A percentile compares a stretch with the other conserved stretches of the same genome.
phyloP scores from a whole-genome alignment of 2,113 vertebrate genomes.

The Pomatorhinus ruficollis region DNA sequence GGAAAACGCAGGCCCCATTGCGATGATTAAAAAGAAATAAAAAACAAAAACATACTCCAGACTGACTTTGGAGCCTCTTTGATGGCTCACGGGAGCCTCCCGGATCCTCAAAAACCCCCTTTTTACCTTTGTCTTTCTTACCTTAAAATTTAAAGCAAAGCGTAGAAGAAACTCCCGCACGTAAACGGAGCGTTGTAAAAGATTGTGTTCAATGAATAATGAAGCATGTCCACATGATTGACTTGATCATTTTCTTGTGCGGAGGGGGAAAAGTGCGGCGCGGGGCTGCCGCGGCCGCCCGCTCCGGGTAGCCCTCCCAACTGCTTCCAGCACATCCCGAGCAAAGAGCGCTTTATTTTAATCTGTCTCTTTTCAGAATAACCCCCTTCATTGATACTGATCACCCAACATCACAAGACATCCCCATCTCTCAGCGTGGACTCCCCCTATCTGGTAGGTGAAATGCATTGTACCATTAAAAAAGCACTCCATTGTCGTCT shows the following conservation, averaged over 20 bases:
- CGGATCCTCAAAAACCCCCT: constrained; percentile 58
- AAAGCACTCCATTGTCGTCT: constrained; percentile 92
- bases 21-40: constrained; percentile 76
- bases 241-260: constrained; percentile 91
- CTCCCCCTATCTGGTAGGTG: constrained; percentile 95
- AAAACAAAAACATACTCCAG: constrained; percentile 66
- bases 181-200: constrained; percentile 89
- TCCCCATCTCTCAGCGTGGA: constrained; percentile 84
- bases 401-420: constrained; percentile 87
- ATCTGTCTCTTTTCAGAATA: constrained; percentile 79
- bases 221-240: constrained; percentile 96
- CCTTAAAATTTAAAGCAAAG: constrained; percentile 85
- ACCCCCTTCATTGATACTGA: constrained; percentile 88
- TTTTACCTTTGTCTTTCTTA: constrained; percentile 85
- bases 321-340: constrained; percentile 84
- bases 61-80: constrained; percentile 82
- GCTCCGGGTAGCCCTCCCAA: constrained; percentile 81
- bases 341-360: constrained; percentile 79
- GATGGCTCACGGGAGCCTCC: constrained; percentile 53
- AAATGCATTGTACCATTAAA: constrained; percentile 94
- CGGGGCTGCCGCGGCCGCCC: constrained; percentile 88
- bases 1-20: constrained; percentile 81
- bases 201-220: constrained; percentile 93
- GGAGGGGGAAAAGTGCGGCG: constrained; percentile 88
- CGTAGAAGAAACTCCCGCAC: constrained; percentile 85